A percentile compares a stretch with the other conserved stretches of the same genome.
phyloP scores from a whole-genome alignment of 2,888 invertebrate genomes.

The Crocallis elinguaria region DNA sequence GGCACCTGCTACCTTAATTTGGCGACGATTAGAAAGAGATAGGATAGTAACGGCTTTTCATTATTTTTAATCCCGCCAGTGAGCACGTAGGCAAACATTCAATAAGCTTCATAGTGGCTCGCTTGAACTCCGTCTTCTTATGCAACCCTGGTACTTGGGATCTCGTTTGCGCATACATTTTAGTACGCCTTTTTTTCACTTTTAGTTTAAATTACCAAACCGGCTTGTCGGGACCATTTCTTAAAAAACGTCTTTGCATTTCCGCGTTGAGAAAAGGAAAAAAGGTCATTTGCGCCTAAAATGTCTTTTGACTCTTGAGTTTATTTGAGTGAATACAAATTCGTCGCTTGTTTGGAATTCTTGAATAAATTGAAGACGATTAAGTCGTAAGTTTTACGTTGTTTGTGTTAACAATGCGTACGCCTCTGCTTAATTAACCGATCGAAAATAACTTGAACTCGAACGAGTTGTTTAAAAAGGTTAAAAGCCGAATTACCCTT shows the following conservation, averaged over 20 bases:
- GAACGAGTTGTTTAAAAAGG: conserved; percentile 21
- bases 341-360: conserved; percentile 44
- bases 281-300: conserved; percentile 74
- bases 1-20: conserved; percentile 46
- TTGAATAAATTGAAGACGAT: conserved; percentile 51
- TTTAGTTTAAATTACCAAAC: conserved; percentile 74
- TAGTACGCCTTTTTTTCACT: conserved; percentile 68
- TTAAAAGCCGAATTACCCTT: conserved; percentile 13
- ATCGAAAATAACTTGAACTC: conserved; percentile 26
- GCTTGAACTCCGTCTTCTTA: conserved; percentile 59
- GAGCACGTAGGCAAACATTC: conserved; percentile 65
- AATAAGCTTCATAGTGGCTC: conserved; percentile 55
- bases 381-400: conserved; percentile 50
- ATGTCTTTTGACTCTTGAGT: conserved; percentile 51
- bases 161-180: conserved; percentile 82
- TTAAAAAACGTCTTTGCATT: conserved; percentile 78
- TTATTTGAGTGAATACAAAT: conserved; percentile 46
- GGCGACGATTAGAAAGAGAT: conserved; percentile 59
- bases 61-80: conserved; percentile 35
- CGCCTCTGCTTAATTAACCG: conserved; percentile 22
- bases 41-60: conserved; percentile 61
- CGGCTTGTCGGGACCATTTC: conserved; percentile 71
- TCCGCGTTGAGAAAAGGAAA: conserved; percentile 78
- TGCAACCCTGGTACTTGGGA: conserved; percentile 75
- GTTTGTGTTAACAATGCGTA: conserved; percentile 38